Percentiles rank a stretch among this genome's conserved stretches.
Conservation (phyloP, 2,113 vertebrate species). For the Percina caprodes region DNA sequence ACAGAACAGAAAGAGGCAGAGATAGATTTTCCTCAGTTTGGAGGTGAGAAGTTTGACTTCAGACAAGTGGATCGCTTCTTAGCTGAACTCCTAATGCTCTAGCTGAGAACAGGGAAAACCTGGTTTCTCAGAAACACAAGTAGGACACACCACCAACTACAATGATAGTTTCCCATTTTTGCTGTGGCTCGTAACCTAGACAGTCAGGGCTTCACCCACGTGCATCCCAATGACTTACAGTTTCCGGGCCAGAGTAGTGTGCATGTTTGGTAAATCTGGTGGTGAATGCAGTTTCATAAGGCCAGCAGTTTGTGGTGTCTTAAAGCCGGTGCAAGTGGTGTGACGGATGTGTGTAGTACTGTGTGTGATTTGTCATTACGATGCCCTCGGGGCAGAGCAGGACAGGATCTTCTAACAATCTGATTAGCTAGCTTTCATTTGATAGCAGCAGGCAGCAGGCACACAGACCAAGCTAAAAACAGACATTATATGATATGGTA, state of each 20-base stretch:
- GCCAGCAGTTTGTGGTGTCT: slow-evolving; percentile 10
- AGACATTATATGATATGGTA: slow-evolving; percentile 23
- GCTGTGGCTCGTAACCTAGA: neutral
- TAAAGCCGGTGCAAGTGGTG: slow-evolving; percentile 14
- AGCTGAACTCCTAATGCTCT: neutral
- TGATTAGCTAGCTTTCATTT: slow-evolving; percentile 74
- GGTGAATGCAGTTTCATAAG: neutral
- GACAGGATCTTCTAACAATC: slow-evolving; percentile 65
- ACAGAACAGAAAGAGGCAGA: slow-evolving; percentile 17
- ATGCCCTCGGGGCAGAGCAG: slow-evolving; percentile 58
- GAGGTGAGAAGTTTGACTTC: slow-evolving; percentile 46
- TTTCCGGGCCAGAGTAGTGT: neutral
- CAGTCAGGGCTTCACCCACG: neutral
- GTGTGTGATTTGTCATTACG: slow-evolving; percentile 61
- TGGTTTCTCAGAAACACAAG: neutral
- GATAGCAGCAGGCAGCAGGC: slow-evolving; percentile 67
- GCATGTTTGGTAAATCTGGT: neutral
- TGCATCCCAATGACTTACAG: neutral
- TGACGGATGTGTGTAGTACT: slow-evolving; percentile 5
- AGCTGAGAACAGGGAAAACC: neutral
- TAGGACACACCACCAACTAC: neutral
- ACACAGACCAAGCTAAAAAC: slow-evolving; percentile 67
- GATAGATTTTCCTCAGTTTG: slow-evolving; percentile 22
- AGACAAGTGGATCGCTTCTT: neutral
- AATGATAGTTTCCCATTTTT: neutral